Evolutionary conservation across 1,140 invertebrate species (phyloP).

Genomic region (Colletes latitarsis): DNA sequence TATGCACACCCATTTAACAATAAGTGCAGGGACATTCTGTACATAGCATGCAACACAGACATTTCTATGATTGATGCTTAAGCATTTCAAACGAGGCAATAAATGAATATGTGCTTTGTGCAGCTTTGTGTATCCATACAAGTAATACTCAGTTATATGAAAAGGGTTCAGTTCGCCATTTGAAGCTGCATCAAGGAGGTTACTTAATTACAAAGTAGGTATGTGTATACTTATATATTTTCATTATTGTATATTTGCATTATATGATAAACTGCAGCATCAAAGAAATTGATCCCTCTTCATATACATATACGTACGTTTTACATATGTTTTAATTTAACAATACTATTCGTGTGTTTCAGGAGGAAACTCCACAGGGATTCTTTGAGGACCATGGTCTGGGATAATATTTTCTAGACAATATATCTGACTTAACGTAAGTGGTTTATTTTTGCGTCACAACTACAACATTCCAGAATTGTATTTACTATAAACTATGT

Average conservation of each 20-base stretch:
- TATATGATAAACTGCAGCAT: constrained; percentile 74
- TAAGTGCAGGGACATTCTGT: constrained; percentile 31
- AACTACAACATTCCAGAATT: constrained; percentile 38
- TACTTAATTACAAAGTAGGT: constrained; percentile 78
- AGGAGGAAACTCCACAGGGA: constrained; percentile 99
- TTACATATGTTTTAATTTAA: constrained; percentile 28
- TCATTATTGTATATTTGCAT: constrained; percentile 54
- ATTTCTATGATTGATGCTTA: constrained; percentile 49
- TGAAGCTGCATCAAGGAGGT: constrained; percentile 80
- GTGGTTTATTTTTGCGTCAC: constrained; percentile 22
- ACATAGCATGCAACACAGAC: constrained; percentile 51
- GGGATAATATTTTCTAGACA: constrained; percentile 85
- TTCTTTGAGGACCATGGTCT: constrained; percentile 99
- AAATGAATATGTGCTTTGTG: constrained; percentile 57
- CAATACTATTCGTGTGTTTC: constrained; percentile 83
- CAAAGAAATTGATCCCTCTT: constrained; percentile 80
- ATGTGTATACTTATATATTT: constrained; percentile 77
- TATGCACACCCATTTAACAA: constrained; percentile 13
- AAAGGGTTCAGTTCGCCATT: constrained; percentile 81
- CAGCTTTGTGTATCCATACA: constrained; percentile 53
- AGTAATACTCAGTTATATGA: constrained; percentile 75
- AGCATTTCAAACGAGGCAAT: constrained; percentile 49
- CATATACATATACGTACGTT: constrained; percentile 66
- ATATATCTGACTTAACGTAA: constrained; percentile 28
- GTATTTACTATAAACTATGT: constrained; percentile 14